Evolutionary conservation across 2,113 vertebrate species (phyloP).

Genomic region (Ranitomeya imitator): DNA sequence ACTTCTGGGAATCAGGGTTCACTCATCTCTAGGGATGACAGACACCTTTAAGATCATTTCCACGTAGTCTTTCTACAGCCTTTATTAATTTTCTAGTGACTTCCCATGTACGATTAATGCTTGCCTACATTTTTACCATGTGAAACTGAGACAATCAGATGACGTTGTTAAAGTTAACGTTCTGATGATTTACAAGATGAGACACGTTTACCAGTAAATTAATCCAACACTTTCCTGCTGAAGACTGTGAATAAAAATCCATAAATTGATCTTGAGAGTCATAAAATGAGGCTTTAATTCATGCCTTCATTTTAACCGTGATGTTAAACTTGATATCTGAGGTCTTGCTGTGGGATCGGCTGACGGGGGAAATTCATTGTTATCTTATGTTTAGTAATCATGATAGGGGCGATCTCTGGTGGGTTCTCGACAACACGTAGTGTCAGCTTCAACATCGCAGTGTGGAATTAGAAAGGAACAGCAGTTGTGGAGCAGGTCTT

Average conservation of each 20-base stretch:
- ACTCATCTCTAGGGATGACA: too few species aligned
- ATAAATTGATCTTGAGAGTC: conserved; percentile 31
- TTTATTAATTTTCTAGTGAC: neutral
- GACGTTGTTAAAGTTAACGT: conserved; percentile 38
- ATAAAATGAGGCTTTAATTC: conserved; percentile 2
- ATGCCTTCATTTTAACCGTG: conserved; percentile 9
- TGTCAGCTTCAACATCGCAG: neutral
- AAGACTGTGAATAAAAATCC: conserved; percentile 14
- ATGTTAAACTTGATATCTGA: neutral
- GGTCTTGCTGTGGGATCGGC: neutral
- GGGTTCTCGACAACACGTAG: neutral
- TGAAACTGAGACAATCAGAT: neutral
- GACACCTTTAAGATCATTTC: neutral
- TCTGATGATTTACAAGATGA: conserved; percentile 34
- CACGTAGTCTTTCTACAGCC: neutral
- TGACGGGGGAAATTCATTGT: neutral
- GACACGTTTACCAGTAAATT: conserved; percentile 33
- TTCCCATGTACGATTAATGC: conserved; percentile 5
- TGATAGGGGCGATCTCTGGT: neutral
- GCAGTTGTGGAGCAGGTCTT: neutral
- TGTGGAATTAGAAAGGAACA: neutral
- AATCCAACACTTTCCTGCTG: neutral
- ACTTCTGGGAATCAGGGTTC: too few species aligned
- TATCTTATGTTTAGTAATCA: neutral
- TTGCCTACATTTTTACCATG: neutral